Evolutionary conservation across 1,140 invertebrate genomes (phyloP).

Genomic region (Magallana gigas): DNA sequence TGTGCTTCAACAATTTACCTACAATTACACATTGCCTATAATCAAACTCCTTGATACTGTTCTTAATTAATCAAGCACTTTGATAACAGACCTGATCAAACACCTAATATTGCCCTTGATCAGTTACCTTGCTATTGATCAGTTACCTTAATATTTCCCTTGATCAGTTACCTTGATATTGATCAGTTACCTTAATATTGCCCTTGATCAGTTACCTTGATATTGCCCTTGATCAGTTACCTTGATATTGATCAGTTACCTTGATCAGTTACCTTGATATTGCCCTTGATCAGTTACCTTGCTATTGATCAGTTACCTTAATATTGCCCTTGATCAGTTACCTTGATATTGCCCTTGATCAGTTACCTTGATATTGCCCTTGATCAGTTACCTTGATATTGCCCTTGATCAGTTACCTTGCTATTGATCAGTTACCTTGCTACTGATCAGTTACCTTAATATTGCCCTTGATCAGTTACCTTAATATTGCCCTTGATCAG

Average conservation of each 20-base stretch:
- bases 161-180: constrained; percentile 84
- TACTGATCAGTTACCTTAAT: constrained; percentile 82
- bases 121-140: too few species aligned
- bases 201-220: constrained; percentile 82
- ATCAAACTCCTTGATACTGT: constrained; percentile 86
- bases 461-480: constrained; percentile 85
- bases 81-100: not conserved
- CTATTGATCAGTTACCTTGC: too few species aligned
- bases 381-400: constrained; percentile 71
- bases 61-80: constrained; percentile 83
- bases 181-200: constrained; percentile 63
- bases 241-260: constrained; percentile 80
- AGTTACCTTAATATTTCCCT: not conserved
- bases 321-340: too few species aligned
- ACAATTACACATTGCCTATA: too few species aligned
- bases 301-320: too few species aligned
- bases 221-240: constrained; percentile 85
- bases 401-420: too few species aligned
- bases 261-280: constrained; percentile 84
- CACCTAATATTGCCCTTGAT: constrained; percentile 89
- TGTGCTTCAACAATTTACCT: constrained; percentile 83
- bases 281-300: constrained; percentile 84
- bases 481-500: not conserved
- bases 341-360: not conserved
- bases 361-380: constrained; percentile 89